Evolutionary conservation across 2,888 invertebrate genomes (phyloP).

Genomic region (Zele albiditarsus): DNA sequence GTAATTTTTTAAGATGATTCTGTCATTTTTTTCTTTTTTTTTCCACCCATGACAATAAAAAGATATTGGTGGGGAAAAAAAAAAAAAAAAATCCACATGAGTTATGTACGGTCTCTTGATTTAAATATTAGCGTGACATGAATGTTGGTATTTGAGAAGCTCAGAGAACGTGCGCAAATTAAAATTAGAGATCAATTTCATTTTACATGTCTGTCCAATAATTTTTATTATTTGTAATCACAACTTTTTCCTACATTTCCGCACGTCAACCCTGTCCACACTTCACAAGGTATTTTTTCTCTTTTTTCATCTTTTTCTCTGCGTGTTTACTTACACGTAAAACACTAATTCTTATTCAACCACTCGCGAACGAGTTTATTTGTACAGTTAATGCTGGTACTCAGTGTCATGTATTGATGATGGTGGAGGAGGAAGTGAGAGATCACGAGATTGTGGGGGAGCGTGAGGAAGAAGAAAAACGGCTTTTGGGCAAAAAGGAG

Average conservation of each 20-base stretch:
- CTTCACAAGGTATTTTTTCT: slow-evolving; percentile 12
- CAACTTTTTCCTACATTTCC: background rate
- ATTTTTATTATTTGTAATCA: background rate
- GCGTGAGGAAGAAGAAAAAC: slow-evolving; percentile 33
- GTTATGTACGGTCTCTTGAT: too few species aligned
- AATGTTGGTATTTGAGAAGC: too few species aligned
- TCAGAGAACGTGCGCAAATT: too few species aligned
- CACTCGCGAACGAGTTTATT: slow-evolving; percentile 62
- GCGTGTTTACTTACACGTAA: slow-evolving; percentile 41
- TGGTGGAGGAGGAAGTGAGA: background rate
- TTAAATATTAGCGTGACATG: too few species aligned
- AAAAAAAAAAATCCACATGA: too few species aligned
- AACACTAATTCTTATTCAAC: slow-evolving; percentile 62
- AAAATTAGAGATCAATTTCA: too few species aligned
- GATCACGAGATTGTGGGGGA: background rate
- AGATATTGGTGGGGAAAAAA: too few species aligned
- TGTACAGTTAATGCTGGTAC: slow-evolving; percentile 68
- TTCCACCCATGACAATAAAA: too few species aligned
- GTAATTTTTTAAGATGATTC: too few species aligned
- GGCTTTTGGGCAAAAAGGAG: slow-evolving; percentile 19
- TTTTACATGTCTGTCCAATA: too few species aligned
- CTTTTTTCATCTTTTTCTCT: slow-evolving; percentile 44
- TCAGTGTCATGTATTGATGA: slow-evolving; percentile 38
- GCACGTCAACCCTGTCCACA: slow-evolving; percentile 37
- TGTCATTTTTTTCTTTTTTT: too few species aligned